Base-by-base conservation (phyloP, 2,113 vertebrate genomes). In the Glaucomys volans region DNA sequence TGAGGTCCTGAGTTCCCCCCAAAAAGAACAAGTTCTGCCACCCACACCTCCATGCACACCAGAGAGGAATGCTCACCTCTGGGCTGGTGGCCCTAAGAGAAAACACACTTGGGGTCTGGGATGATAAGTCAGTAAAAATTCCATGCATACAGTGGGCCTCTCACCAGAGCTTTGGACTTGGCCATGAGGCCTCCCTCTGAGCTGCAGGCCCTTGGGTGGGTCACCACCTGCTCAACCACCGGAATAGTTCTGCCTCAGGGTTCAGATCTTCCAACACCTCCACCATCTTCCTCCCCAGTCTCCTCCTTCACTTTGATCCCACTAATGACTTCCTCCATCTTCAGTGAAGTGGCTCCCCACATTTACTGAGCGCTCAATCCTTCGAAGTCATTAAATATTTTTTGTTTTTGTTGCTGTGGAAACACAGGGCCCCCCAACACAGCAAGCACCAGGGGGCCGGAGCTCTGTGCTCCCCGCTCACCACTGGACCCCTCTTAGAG, bases 101-200 rank as follows among this genome's bases (percentile, higher is more conserved):
- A 16, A 20, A 92, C 42, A 13, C 0, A 12, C 4, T 11, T 67
- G 47, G n/a, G 32, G 59, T 6, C 22, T 8, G 14, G 9, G 32
- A 72, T 54, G 47, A 54, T 35, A 75, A 94, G 9, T 47, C 18
- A 80, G 22, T 54, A 76, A 66, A 82, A 69, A 14, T 20, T 52
- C 28, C 47, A 44, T 82, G 8, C 26, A 47, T 28, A 5, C 22
- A 30, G 4, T 13, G 4, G 20, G 20, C 54, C 54, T 5, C 2
- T 85, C 26, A 35, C 14, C 75, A 20, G 32, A 67, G 8, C 37
- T 14, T 35, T 59, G 62, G 28, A 67, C 1, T 42, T 20, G 17
- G 52, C 13, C 26, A 11, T 11, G 1, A 50, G 7, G n/a, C 35
- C 8, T 42, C 1, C 1, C 42, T 30, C 54, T n/a, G 12, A 4